A percentile compares a stretch with the other conserved stretches of the same genome.
Evolutionary conservation across 2,888 invertebrate genomes (phyloP).

Genomic region (Ennomos fuscantarius): DNA sequence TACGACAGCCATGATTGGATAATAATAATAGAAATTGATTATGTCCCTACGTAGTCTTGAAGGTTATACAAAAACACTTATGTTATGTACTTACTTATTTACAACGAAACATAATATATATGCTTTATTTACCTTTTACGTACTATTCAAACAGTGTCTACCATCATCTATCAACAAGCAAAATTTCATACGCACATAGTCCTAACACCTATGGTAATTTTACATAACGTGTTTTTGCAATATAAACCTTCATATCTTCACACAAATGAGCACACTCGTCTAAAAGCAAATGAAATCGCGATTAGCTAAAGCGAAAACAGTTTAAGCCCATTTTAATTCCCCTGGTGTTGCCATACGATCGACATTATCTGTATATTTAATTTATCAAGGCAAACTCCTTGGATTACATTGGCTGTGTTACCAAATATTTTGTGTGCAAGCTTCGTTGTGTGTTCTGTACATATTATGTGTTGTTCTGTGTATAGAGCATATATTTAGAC

Average conservation of each 20-base stretch:
- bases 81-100: neutral
- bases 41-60: too few species aligned
- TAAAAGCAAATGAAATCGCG: slow-evolving; percentile 27
- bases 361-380: slow-evolving; percentile 66
- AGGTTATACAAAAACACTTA: neutral
- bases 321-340: slow-evolving; percentile 37
- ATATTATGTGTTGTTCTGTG: slow-evolving; percentile 70
- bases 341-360: slow-evolving; percentile 45
- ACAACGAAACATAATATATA: neutral
- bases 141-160: slow-evolving; percentile 8
- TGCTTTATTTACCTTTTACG: neutral
- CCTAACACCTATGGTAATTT: slow-evolving; percentile 22
- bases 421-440: slow-evolving; percentile 83
- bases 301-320: slow-evolving; percentile 35
- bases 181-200: neutral
- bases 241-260: slow-evolving; percentile 10
- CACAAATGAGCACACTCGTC: slow-evolving; percentile 10
- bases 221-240: slow-evolving; percentile 20
- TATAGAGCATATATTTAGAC: slow-evolving; percentile 75
- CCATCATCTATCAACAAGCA: slow-evolving; percentile 5
- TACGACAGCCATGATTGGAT: too few species aligned
- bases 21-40: too few species aligned
- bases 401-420: slow-evolving; percentile 76
- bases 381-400: slow-evolving; percentile 78
- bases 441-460: slow-evolving; percentile 66